These are phyloP conservation scores for Chamaea fasciata DNA, from an alignment of 2,113 vertebrate species.

Conservation along the genomic window DNA sequence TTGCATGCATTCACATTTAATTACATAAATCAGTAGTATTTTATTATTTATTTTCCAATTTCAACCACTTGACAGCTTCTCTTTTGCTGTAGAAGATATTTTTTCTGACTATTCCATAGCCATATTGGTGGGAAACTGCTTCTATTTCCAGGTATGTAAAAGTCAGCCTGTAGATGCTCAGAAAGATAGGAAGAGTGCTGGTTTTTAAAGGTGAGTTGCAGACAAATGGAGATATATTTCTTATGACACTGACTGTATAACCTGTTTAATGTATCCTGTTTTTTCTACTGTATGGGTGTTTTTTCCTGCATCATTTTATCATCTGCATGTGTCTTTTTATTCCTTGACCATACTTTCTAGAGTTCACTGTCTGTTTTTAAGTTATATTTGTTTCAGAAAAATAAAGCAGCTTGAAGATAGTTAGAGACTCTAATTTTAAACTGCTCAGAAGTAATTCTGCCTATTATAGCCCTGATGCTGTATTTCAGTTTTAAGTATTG, in stretches of 20 bases:
- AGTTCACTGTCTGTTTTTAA: background rate
- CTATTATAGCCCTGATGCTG: background rate
- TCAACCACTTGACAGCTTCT: background rate
- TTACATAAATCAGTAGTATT: background rate
- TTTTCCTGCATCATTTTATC: background rate
- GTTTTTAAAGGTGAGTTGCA: background rate
- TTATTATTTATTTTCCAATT: background rate
- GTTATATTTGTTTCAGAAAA: background rate
- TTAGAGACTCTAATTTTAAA: background rate
- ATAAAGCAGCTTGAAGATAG: background rate
- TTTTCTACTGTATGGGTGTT: background rate
- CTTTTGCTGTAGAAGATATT: background rate
- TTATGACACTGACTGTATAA: background rate
- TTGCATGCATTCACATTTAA: background rate
- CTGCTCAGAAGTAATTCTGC: background rate
- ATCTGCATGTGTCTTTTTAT: background rate
- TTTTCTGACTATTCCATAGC: background rate
- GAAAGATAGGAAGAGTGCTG: background rate
- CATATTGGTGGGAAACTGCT: background rate
- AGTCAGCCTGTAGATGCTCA: background rate
- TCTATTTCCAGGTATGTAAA: background rate
- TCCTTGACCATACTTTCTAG: background rate
- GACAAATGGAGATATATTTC: background rate
- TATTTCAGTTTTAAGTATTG: background rate
- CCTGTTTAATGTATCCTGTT: fast-evolving